Evolutionary conservation across 2,888 invertebrate genomes (phyloP), one percentile per base, ranked within the genome.

Genomic region (Drosophila phalerata): DNA sequence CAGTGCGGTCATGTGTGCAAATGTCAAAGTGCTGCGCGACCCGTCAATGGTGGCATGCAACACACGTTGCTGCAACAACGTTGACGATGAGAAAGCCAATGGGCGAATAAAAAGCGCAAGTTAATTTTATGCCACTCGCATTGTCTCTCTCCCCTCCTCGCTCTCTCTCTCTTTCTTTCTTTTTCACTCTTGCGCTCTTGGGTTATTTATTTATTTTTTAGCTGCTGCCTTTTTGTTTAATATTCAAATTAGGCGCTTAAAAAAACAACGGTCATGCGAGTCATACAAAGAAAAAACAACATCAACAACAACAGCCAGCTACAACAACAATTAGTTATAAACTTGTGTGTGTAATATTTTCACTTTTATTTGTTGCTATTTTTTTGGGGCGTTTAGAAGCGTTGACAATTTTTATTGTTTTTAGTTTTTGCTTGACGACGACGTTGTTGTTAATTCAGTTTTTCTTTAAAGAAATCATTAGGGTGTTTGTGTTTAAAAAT

Each of bases 1-100:
- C 64, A 51, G 47, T 62, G 58, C 80, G 78, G 72, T 77, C 69
- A 73, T 77, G 77, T 79, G 77, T 77, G 78, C 81, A 79, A 79
- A 80, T 69, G 79, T 79, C 78, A 81, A 79, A 78, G 73, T 77
- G 77, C 68, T 57, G 66, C 34, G 56, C 71, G 62, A 52, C 56
- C 66, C 62, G 56, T 62, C 77, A 71, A 73, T 55, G 55, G 55
- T 40, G 53, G 19, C 42, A 49, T n/a, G 28, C 52, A 49, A 40
- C 38, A 45, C 43, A 10, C 37, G n/a, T 4, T 25, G 38, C 22
- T 37, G 17, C 34, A 34, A 19, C 40, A 34, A 40, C 25, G 45
- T 4, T 15, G 30, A 30, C 32, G 77, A 64, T 19, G 77, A 66
- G 76, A 77, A 77, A 77, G 79, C 69, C 65, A 64, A 70, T 63